A percentile compares a stretch with the other conserved stretches of the same genome.
phyloP scores from a whole-genome alignment of 2,797 vertebrate species.

The Gouania willdenowi region DNA sequence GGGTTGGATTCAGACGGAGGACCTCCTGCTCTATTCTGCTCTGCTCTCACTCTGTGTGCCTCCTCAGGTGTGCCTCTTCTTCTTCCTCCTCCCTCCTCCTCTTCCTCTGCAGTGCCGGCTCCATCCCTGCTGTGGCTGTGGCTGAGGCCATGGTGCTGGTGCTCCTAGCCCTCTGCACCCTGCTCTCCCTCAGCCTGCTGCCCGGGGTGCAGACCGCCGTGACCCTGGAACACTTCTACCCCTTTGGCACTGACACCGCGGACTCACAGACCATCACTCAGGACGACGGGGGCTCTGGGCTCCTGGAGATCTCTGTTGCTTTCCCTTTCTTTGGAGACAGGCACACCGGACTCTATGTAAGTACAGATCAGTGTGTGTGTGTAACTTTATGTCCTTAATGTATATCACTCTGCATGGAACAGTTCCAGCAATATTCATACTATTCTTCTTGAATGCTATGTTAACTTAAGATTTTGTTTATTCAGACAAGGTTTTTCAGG shows the following conservation, averaged over 20 bases:
- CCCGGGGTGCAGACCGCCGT: slow-evolving; percentile 72
- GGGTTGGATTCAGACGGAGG: slow-evolving; percentile 49
- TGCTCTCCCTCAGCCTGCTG: slow-evolving; percentile 62
- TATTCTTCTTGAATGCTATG: too few relatives aligned
- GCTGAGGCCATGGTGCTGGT: slow-evolving; percentile 77
- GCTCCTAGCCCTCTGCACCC: slow-evolving; percentile 66
- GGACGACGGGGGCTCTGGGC: slow-evolving; percentile 94
- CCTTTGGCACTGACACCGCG: slow-evolving; percentile 83
- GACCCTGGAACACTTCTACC: slow-evolving; percentile 88
- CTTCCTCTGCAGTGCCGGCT: slow-evolving; percentile 54
- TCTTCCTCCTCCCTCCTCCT: slow-evolving; percentile 62
- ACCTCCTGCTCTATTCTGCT: slow-evolving; percentile 53
- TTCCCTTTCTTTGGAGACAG: slow-evolving; percentile 94
- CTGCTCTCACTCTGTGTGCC: slow-evolving; percentile 61
- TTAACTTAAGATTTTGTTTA: too few relatives aligned
- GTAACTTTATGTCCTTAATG: slow-evolving; percentile 23
- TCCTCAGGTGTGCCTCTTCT: slow-evolving; percentile 64
- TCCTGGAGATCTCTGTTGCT: slow-evolving; percentile 83
- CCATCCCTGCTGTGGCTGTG: slow-evolving; percentile 66
- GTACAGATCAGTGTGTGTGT: slow-evolving; percentile 61
- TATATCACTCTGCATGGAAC: slow-evolving; percentile 1
- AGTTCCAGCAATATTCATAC: too few relatives aligned
- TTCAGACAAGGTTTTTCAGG: too few relatives aligned
- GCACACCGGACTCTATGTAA: slow-evolving; percentile 93
- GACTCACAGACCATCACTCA: slow-evolving; percentile 85